Base-by-base conservation (phyloP, 1,140 invertebrate species). In the Aphelinus certus region DNA sequence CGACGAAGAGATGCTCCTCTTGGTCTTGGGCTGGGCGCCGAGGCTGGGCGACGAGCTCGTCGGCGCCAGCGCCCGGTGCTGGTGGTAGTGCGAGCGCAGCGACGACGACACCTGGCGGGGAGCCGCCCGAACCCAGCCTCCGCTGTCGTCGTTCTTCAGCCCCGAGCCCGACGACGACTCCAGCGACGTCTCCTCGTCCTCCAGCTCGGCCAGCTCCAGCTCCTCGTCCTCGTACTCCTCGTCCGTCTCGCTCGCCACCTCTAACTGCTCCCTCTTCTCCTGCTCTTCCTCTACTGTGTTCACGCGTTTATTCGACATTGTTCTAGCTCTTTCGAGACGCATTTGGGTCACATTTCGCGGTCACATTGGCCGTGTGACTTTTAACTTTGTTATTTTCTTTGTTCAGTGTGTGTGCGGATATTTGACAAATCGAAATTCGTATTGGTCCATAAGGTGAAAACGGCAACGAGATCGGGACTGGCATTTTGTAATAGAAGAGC, bases 151-250 rank as follows among this genome's bases (percentile, higher is more conserved):
- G 80, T 79, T 80, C 3, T 53, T 74, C 42, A 76, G 61, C 47
- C 81, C 83, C 10, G 80, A 81, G 67, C 80, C 83, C 55, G 80
- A 83, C 49, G 77, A 80, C 63, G 83, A 84, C 46, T 79, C 83
- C 60, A 79, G 70, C 46, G 85, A 83, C 42, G 81, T 82, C 47
- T 84, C 81, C 48, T 79, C 82, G 10, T 77, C 79, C 9, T 78
- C 47, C 78, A 83, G 64, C 78, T 83, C 55, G 77, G 81, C 58
- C 71, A 79, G 51, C 67, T 78, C 78, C 62, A 76, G 62, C n/a
- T 75, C 73, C 63, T 72, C 60, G 10, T 71, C 71, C 49, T 77
- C 75, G 4, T 76, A 73, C 3, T 79, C 77, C n/a, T 77, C 77
- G 43, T 77, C 76, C 43, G 76, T 76, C 3, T 77, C 76, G 48